Percentiles rank a stretch among this genome's conserved stretches.
phyloP scores from a whole-genome alignment of 2,888 invertebrate genomes.

The Stenotaenia linearis region DNA sequence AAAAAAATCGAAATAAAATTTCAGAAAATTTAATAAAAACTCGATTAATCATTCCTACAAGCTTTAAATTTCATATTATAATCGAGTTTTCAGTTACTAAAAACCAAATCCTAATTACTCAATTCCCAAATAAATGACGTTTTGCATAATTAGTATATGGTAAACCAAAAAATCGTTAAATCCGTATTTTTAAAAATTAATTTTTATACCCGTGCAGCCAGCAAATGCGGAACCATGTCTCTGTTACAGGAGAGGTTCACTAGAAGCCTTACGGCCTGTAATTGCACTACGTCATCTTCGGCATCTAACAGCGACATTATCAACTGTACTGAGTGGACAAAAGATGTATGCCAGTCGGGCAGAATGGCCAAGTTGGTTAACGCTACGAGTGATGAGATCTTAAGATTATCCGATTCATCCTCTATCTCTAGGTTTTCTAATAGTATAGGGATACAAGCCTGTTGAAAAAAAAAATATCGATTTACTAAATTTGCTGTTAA shows the following conservation, averaged over 20 bases:
- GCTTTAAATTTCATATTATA: too few relatives aligned
- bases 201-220: conserved; percentile 53
- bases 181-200: not conserved
- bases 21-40: too few relatives aligned
- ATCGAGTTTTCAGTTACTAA: too few relatives aligned
- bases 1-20: too few relatives aligned
- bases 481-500: too few relatives aligned
- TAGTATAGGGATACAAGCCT: conserved; percentile 52
- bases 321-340: conserved; percentile 50
- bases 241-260: conserved; percentile 57
- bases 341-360: conserved; percentile 52
- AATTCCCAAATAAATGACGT: too few relatives aligned
- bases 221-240: conserved; percentile 55
- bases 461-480: conserved; percentile 36
- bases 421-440: conserved; percentile 46
- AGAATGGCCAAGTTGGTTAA: conserved; percentile 53
- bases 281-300: conserved; percentile 47
- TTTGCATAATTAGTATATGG: too few relatives aligned
- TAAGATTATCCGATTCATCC: conserved; percentile 45
- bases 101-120: too few relatives aligned
- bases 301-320: conserved; percentile 51
- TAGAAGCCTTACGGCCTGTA: conserved; percentile 55
- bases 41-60: too few relatives aligned
- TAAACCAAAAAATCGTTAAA: too few relatives aligned
- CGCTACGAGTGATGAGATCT: conserved; percentile 52